Percentiles rank a stretch among this genome's conserved stretches.
These are phyloP conservation scores for Monomorium pharaonis DNA, from an alignment of 1,140 invertebrate species.

Conservation along the genomic window DNA sequence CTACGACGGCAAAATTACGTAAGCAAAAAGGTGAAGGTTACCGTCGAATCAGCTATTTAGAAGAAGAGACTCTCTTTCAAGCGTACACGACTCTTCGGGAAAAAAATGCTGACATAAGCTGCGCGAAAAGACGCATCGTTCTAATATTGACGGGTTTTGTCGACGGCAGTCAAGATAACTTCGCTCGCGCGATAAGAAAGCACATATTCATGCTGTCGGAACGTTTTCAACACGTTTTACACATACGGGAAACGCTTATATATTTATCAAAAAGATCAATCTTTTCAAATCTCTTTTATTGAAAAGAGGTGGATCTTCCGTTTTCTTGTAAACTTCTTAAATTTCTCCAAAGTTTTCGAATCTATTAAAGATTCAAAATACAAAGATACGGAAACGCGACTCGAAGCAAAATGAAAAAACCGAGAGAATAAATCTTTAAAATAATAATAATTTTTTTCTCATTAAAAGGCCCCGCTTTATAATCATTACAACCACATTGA, in stretches of 20 bases:
- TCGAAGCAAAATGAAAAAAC: neutral
- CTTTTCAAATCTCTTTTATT: neutral
- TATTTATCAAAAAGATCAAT: neutral
- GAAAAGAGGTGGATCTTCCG: neutral
- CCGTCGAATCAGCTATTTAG: conserved; percentile 23
- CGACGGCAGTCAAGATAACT: conserved; percentile 24
- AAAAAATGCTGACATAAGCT: conserved; percentile 3
- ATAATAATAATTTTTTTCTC: neutral
- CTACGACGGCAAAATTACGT: conserved; percentile 38
- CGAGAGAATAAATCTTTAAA: neutral
- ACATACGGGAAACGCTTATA: neutral
- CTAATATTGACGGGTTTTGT: conserved; percentile 14
- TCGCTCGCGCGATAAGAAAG: conserved; percentile 14
- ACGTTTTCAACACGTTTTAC: neutral
- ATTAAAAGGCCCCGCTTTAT: neutral
- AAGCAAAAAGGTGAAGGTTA: conserved; percentile 61
- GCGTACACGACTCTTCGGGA: neutral
- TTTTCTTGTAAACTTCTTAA: neutral
- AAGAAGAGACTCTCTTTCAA: conserved; percentile 15
- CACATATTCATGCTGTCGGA: neutral
- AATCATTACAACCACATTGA: neutral
- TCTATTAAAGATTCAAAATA: neutral
- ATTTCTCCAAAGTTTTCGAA: neutral
- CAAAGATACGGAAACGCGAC: neutral
- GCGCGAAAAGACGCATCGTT: neutral